Evolutionary conservation across 1,140 invertebrate species (phyloP), one percentile per base, ranked within the genome.

Genomic region (Whitmania pigra): DNA sequence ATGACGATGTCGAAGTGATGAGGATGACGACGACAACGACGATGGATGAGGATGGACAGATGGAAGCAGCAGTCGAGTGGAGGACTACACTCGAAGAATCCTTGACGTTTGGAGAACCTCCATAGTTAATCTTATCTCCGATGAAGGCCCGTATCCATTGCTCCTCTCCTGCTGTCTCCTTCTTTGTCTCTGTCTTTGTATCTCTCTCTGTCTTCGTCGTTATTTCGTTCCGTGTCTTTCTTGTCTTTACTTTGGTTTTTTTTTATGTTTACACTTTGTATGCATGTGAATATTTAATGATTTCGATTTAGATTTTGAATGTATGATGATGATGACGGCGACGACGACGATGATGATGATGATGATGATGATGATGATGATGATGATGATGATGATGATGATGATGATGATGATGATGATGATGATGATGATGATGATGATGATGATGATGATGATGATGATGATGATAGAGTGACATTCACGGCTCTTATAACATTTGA

Each of bases 361-460:
- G 66, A 67, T 31, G 66, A 67, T 31, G 66, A 67, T 13, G 66
- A 67, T 31, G 66, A 67, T 31, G 66, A 31, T 67, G 66, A 67
- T 13, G 66, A 67, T 67, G 66, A 67, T 67, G 66, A 31, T 67
- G 66, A 67, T 31, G 27, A 66, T n/a, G 27, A 69, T n/a, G 27
- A 31, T 31, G 4, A 69, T 25, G 31, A 69, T 18, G 54, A 71
- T 71, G 71, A 71, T 71, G 71, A 71, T 67, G 71, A 71, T 71
- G 71, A 71, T 71, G 71, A 71, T 71, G 71, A 71, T 71, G 71
- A 71, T 67, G 71, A 71, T 67, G 71, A 71, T 67, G 71, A 71
- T 71, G 71, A 71, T 71, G 71, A 71, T 71, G 71, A 71, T 71
- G 71, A 72, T 70, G 71, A 72, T 70, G 67, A 72, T 71, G 31